phyloP scores from a whole-genome alignment of 2,113 vertebrate genomes.

The Desmodus rotundus region DNA sequence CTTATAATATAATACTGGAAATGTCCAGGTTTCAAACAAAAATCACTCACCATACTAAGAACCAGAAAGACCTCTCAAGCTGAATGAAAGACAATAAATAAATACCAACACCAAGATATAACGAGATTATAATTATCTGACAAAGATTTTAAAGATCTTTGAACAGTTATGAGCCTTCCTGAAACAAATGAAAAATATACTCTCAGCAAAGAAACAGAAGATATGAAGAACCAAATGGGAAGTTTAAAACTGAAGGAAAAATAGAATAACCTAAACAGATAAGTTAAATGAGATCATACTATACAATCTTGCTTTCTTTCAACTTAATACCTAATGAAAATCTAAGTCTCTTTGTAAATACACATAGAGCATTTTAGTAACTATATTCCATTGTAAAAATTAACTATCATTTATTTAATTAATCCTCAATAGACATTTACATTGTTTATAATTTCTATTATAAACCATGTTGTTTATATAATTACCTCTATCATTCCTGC shows the following conservation, averaged over 20 bases:
- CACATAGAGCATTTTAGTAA: background rate
- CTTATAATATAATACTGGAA: background rate
- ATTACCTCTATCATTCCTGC: background rate
- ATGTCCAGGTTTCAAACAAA: background rate
- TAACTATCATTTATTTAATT: background rate
- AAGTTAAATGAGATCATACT: background rate
- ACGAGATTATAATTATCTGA: background rate
- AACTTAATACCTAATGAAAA: constrained; percentile 23
- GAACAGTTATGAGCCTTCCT: background rate
- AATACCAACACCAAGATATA: background rate
- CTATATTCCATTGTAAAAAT: background rate
- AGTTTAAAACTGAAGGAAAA: background rate
- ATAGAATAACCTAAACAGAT: background rate
- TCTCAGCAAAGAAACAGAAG: background rate
- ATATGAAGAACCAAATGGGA: background rate
- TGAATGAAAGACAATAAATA: background rate
- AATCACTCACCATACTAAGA: background rate
- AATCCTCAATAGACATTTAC: background rate
- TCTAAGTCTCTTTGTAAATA: background rate
- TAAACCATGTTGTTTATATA: background rate
- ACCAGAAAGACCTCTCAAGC: background rate
- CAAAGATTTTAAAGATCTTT: constrained; percentile 2
- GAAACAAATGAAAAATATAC: background rate
- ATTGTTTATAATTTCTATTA: background rate
- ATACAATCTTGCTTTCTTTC: background rate